Conservation (phyloP, 2,888 invertebrate genomes). For the Nipponacmea schrenckii region DNA sequence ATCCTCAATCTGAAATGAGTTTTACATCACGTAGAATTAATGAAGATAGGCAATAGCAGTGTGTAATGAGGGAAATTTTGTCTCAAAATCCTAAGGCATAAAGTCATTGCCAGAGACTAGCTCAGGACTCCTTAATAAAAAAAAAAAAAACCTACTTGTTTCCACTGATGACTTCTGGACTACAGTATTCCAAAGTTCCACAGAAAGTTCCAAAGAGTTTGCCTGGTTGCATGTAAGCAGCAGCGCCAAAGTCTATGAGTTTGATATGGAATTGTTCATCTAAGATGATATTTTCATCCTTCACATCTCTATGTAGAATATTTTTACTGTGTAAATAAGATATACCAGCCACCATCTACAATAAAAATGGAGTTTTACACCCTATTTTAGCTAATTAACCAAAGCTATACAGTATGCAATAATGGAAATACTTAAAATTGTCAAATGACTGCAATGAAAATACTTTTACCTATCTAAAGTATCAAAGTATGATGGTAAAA, state of each 20-base stretch:
- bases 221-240: slow-evolving; percentile 74
- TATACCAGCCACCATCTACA: slow-evolving; percentile 77
- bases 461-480: no score
- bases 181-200: slow-evolving; percentile 81
- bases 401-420: no score
- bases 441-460: no score
- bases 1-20: neutral
- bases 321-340: slow-evolving; percentile 75
- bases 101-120: no score
- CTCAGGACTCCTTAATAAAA: no score
- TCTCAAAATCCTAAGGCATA: no score
- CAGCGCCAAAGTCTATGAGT: slow-evolving; percentile 82
- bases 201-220: slow-evolving; percentile 79
- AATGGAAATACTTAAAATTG: no score
- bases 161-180: slow-evolving; percentile 79
- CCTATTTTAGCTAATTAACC: no score
- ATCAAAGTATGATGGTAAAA: no score
- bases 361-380: neutral
- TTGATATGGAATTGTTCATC: slow-evolving; percentile 79
- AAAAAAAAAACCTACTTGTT: slow-evolving; percentile 71
- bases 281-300: slow-evolving; percentile 82
- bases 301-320: slow-evolving; percentile 80
- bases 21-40: no score
- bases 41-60: no score
- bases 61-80: no score